A percentile compares a stretch with the other conserved stretches of the same genome.
phyloP scores from a whole-genome alignment of 2,113 vertebrate species.

The Electrona antarctica region DNA sequence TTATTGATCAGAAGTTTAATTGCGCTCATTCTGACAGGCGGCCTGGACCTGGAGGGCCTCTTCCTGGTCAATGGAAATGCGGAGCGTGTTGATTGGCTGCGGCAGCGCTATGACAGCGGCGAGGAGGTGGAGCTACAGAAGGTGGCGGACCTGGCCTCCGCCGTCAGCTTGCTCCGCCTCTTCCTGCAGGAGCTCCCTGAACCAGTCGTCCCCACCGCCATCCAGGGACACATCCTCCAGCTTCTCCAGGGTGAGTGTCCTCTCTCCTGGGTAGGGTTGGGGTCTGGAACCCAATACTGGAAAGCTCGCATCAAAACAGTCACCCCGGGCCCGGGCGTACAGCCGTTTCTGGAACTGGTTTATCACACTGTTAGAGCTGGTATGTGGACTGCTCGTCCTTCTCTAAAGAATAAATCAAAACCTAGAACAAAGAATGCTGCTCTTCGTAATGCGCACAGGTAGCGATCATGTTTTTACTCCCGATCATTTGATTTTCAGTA shows the following conservation, averaged over 20 bases:
- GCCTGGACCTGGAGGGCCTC: conserved; percentile 94
- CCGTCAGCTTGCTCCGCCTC: conserved; percentile 95
- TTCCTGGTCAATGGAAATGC: conserved; percentile 98
- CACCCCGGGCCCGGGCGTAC: too few relatives aligned
- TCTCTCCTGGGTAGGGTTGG: too few relatives aligned
- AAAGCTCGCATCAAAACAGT: too few relatives aligned
- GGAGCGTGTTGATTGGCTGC: conserved; percentile 96
- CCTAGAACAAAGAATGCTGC: too few relatives aligned
- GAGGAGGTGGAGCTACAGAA: conserved; percentile 96
- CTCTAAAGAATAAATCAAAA: too few relatives aligned
- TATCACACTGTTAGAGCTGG: too few relatives aligned
- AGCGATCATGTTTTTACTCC: too few relatives aligned
- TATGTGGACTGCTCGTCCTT: too few relatives aligned
- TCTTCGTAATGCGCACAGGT: too few relatives aligned
- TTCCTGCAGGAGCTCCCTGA: conserved; percentile 98
- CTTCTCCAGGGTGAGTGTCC: conserved; percentile 88
- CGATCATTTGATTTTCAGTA: too few relatives aligned
- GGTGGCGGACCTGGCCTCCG: conserved; percentile 95
- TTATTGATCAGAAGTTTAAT: background rate
- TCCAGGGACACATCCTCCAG: conserved; percentile 91
- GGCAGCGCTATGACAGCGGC: conserved; percentile 92
- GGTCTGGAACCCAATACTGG: too few relatives aligned
- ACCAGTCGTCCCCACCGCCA: conserved; percentile 89
- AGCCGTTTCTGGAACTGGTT: too few relatives aligned
- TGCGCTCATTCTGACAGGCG: conserved; percentile 73